These are phyloP conservation scores for Drosophila ironensis DNA, from an alignment of 1,140 invertebrate genomes.

Conservation along the genomic window DNA sequence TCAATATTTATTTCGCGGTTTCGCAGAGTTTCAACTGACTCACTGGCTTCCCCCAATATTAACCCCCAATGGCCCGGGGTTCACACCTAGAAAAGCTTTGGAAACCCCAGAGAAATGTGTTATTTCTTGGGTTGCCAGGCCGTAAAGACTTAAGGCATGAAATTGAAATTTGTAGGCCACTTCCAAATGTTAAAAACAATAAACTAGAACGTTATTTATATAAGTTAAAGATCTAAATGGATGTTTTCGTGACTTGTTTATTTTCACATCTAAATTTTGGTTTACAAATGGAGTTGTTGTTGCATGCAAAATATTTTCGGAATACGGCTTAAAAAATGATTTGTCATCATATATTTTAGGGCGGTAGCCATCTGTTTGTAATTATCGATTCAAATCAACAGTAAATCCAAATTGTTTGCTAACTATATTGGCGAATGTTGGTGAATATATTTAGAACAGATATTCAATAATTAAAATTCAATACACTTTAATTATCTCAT, in stretches of 20 bases:
- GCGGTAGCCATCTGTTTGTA: too few relatives aligned
- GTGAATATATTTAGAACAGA: too few relatives aligned
- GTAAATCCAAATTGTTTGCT: too few relatives aligned
- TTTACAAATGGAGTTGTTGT: neutral
- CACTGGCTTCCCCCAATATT: conserved; percentile 30
- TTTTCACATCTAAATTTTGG: neutral
- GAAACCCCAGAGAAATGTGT: neutral
- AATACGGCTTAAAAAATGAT: too few relatives aligned
- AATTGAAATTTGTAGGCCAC: neutral
- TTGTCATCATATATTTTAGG: too few relatives aligned
- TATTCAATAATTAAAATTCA: too few relatives aligned
- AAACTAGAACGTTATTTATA: neutral
- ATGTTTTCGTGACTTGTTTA: conserved; percentile 12
- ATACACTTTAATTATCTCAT: too few relatives aligned
- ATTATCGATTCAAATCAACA: too few relatives aligned
- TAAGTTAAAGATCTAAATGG: neutral
- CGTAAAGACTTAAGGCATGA: neutral
- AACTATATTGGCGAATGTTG: too few relatives aligned
- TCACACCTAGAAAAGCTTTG: neutral
- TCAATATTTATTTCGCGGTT: neutral
- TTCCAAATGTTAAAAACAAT: neutral
- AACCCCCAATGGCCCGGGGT: neutral
- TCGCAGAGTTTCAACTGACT: conserved; percentile 1
- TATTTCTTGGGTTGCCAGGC: neutral
- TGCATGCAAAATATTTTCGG: too few relatives aligned